Percentiles rank a stretch among this genome's conserved stretches.
Evolutionary conservation across 2,797 vertebrate species (phyloP).

Genomic region (Chiroxiphia lanceolata): DNA sequence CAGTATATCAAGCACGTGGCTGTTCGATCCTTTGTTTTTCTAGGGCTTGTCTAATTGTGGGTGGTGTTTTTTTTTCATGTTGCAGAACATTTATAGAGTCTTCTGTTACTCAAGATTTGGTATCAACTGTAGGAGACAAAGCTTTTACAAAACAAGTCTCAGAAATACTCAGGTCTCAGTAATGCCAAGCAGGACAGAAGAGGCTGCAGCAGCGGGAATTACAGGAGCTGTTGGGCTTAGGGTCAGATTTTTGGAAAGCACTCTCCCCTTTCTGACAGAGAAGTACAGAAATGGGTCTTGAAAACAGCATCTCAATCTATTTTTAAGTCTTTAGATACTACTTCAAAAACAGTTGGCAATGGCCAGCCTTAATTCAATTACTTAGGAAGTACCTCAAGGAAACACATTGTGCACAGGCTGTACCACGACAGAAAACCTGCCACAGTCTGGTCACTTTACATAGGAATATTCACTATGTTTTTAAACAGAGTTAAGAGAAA

Average conservation of each 20-base stretch:
- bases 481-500: background rate
- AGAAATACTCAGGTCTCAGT: background rate
- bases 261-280: background rate
- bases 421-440: background rate
- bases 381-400: background rate
- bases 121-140: background rate
- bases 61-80: background rate
- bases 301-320: constrained; percentile 16
- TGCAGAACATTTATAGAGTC: background rate
- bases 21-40: background rate
- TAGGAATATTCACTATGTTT: background rate
- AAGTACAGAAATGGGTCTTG: background rate
- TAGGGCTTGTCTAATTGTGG: background rate
- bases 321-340: constrained; percentile 7
- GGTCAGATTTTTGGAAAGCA: background rate
- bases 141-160: background rate
- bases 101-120: background rate
- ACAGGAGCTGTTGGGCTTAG: background rate
- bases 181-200: background rate
- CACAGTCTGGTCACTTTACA: background rate
- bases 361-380: background rate
- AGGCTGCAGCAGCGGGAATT: background rate
- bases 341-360: background rate
- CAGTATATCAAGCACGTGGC: background rate
- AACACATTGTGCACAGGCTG: background rate